A percentile compares a stretch with the other conserved stretches of the same genome.
phyloP scores from a whole-genome alignment of 1,140 invertebrate genomes.

The Drosophila nebulosa region DNA sequence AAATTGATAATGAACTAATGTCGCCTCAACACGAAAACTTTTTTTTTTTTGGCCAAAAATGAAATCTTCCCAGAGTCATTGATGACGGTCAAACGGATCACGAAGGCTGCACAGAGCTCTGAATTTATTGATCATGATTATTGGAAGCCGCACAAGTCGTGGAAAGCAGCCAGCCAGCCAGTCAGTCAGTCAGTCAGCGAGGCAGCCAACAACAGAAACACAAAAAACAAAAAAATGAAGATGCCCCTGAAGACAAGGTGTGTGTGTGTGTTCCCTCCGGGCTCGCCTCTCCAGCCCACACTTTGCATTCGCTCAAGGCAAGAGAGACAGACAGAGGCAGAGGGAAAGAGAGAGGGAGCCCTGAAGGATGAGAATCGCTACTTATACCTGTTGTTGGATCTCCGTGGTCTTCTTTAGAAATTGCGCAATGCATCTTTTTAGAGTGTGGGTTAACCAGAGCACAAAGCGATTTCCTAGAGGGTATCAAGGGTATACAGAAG shows the following conservation, averaged over 20 bases:
- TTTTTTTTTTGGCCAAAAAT: constrained; percentile 27
- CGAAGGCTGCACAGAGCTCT: constrained; percentile 36
- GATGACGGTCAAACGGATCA: constrained; percentile 62
- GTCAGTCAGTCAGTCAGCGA: too few species aligned
- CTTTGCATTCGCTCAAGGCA: background rate
- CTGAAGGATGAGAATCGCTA: constrained; percentile 12
- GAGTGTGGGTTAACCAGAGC: constrained; percentile 13
- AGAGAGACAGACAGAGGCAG: background rate
- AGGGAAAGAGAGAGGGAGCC: background rate
- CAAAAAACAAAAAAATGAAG: constrained; percentile 26
- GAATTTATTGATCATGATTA: constrained; percentile 76
- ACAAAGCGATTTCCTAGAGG: background rate
- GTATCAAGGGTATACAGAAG: background rate
- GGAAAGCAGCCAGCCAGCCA: too few species aligned
- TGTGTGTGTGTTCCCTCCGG: constrained; percentile 1
- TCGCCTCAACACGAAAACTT: constrained; percentile 52
- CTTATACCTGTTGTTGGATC: constrained; percentile 23
- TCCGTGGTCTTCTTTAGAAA: constrained; percentile 3
- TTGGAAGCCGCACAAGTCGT: constrained; percentile 68
- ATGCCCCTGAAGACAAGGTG: constrained; percentile 35
- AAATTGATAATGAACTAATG: constrained; percentile 55
- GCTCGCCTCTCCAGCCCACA: background rate
- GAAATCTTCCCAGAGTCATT: constrained; percentile 64
- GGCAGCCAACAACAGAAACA: background rate
- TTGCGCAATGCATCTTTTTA: constrained; percentile 19